phyloP scores from a whole-genome alignment of 1,140 invertebrate species.

The Ceratosolen fusciceps region DNA sequence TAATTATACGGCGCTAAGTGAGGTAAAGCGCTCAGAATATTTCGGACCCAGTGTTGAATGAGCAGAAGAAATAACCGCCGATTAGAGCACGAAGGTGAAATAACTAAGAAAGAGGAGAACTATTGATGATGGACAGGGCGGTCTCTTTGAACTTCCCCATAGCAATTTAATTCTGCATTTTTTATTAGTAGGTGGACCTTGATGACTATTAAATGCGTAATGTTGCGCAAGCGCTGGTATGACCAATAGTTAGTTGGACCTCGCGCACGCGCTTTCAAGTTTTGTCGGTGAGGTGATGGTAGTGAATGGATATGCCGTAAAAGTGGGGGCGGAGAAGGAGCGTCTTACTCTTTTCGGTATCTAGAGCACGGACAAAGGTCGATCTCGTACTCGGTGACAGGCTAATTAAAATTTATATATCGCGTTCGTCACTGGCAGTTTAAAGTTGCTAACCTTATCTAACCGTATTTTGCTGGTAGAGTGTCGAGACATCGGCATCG shows the following conservation, averaged over 20 bases:
- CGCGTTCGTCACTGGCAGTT: not conserved
- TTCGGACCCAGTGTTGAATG: not conserved
- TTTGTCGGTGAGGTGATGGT: not conserved
- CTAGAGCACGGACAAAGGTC: slow-evolving; percentile 45
- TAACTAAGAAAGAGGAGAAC: not conserved
- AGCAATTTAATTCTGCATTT: not conserved
- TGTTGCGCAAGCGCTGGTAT: slow-evolving; percentile 26
- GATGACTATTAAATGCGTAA: not conserved
- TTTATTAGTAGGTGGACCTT: slow-evolving; percentile 2
- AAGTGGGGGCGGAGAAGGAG: not conserved
- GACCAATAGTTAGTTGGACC: slow-evolving; percentile 2
- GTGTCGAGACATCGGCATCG: not conserved
- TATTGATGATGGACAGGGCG: not conserved
- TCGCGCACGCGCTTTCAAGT: not conserved
- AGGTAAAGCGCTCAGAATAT: not conserved
- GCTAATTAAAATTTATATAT: slow-evolving; percentile 45
- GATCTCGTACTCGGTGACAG: not conserved
- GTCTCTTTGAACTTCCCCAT: slow-evolving; percentile 11
- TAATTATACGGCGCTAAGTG: not conserved
- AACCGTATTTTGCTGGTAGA: slow-evolving; percentile 27
- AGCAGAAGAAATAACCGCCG: not conserved
- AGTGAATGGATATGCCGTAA: not conserved
- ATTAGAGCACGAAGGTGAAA: not conserved
- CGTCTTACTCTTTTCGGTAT: slow-evolving; percentile 26
- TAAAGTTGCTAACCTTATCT: slow-evolving; percentile 34